A percentile compares a stretch with the other conserved stretches of the same genome.
Conservation (phyloP, 1,140 invertebrate genomes). For the Mya arenaria region DNA sequence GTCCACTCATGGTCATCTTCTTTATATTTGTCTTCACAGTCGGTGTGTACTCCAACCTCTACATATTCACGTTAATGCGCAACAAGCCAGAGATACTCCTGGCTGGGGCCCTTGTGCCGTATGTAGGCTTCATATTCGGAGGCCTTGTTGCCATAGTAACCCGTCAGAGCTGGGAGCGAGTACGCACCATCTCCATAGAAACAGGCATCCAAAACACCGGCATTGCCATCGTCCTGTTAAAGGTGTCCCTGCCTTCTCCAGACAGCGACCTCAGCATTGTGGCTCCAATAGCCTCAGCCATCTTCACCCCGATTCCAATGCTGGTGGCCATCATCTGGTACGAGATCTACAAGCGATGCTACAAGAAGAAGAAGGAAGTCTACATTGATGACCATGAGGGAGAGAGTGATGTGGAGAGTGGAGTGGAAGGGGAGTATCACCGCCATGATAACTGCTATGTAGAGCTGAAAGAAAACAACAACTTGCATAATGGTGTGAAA, state of each 20-base stretch:
- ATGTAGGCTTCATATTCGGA: constrained; percentile 92
- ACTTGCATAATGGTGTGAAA: background rate
- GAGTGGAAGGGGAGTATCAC: background rate
- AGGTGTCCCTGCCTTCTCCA: constrained; percentile 80
- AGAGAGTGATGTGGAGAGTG: constrained; percentile 15
- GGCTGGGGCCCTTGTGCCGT: constrained; percentile 92
- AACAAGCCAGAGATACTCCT: constrained; percentile 84
- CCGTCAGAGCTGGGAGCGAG: constrained; percentile 66
- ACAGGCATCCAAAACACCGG: constrained; percentile 83
- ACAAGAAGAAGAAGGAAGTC: constrained; percentile 46
- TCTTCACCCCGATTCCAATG: constrained; percentile 96
- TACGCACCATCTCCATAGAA: constrained; percentile 82
- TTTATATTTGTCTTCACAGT: constrained; percentile 96
- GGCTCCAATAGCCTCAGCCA: constrained; percentile 85
- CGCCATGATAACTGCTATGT: background rate
- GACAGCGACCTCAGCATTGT: constrained; percentile 81
- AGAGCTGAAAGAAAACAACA: constrained; percentile 29
- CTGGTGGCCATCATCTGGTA: constrained; percentile 62
- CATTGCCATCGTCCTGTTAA: constrained; percentile 80
- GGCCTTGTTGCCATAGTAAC: constrained; percentile 75
- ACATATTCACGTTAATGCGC: constrained; percentile 92
- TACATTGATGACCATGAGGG: constrained; percentile 39
- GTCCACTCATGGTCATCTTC: constrained; percentile 90
- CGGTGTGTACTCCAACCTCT: constrained; percentile 94
- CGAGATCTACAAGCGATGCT: constrained; percentile 58